phyloP scores from a whole-genome alignment of 2,797 vertebrate species.

The Coracias cyanogaster region DNA sequence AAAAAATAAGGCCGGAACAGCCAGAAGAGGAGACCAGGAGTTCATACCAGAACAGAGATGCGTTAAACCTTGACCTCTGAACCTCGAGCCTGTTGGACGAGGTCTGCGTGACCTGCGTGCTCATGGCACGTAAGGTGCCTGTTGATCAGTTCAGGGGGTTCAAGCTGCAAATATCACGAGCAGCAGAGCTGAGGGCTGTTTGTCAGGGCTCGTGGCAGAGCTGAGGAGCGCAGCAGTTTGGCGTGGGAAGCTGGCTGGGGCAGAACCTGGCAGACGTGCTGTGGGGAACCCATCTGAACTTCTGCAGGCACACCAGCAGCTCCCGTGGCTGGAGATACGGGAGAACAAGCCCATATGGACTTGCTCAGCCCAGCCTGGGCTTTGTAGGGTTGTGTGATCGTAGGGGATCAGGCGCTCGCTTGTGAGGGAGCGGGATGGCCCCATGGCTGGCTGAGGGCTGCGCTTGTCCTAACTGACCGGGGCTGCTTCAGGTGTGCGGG shows the following conservation, averaged over 20 bases:
- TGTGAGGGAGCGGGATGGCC: fast-evolving
- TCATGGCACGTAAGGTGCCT: fast-evolving
- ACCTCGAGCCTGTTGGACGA: neutral
- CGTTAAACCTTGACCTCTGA: neutral
- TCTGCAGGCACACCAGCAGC: neutral
- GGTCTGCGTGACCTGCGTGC: neutral
- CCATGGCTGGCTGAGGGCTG: neutral
- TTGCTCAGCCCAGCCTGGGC: neutral
- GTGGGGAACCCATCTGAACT: neutral
- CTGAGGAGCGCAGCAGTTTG: neutral
- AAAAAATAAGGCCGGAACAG: neutral
- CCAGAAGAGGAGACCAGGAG: neutral
- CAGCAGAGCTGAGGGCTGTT: neutral
- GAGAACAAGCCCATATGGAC: fast-evolving
- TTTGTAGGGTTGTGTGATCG: neutral
- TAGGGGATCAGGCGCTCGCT: fast-evolving
- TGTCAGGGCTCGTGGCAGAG: neutral
- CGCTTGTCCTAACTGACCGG: fast-evolving
- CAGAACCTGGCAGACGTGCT: neutral
- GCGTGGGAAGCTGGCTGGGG: neutral
- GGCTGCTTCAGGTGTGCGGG: neutral
- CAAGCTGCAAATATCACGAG: neutral
- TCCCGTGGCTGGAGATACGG: neutral
- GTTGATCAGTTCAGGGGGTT: neutral
- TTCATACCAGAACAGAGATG: neutral